These are phyloP conservation scores for Eurytoma adleriae DNA, from an alignment of 2,888 invertebrate species.

Conservation along the genomic window DNA sequence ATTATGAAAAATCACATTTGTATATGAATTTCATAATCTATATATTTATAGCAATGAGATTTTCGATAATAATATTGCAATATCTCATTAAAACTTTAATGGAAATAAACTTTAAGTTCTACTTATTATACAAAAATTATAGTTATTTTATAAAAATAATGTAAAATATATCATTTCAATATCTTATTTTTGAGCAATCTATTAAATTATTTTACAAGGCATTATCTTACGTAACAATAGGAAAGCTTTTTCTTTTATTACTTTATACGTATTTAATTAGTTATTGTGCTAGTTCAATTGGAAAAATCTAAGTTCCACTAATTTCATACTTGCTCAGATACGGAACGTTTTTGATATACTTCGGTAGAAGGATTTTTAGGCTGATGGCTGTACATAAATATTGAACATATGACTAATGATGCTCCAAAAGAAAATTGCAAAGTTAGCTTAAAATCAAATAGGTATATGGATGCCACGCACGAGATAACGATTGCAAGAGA, in stretches of 20 bases:
- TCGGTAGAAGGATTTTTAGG: conserved; percentile 76
- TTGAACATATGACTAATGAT: conserved; percentile 91
- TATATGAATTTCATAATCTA: not conserved
- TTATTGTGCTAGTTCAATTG: conserved; percentile 21
- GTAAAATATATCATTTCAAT: not conserved
- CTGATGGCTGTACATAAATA: conserved; percentile 94
- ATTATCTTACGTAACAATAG: not conserved
- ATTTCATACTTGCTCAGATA: conserved; percentile 65
- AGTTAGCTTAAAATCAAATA: conserved; percentile 93
- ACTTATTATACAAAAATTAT: conserved; percentile 13
- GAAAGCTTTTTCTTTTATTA: not conserved
- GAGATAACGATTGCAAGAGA: conserved; percentile 97
- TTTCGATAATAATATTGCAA: conserved; percentile 20
- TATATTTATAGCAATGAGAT: conserved; percentile 24
- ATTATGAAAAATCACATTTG: conserved; percentile 40
- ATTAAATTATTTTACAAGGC: conserved; percentile 41
- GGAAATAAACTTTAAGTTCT: conserved; percentile 21
- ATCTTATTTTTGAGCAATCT: not conserved
- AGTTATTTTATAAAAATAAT: conserved; percentile 41
- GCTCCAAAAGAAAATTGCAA: conserved; percentile 93
- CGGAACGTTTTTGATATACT: conserved; percentile 58
- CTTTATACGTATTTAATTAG: not conserved
- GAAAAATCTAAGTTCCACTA: conserved; percentile 46
- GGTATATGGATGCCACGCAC: conserved; percentile 93
- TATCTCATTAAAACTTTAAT: conserved; percentile 10